A percentile compares a stretch with the other conserved stretches of the same genome.
These are phyloP conservation scores for Sebastes vulpes DNA, from an alignment of 2,797 vertebrate species.

Conservation along the genomic window DNA sequence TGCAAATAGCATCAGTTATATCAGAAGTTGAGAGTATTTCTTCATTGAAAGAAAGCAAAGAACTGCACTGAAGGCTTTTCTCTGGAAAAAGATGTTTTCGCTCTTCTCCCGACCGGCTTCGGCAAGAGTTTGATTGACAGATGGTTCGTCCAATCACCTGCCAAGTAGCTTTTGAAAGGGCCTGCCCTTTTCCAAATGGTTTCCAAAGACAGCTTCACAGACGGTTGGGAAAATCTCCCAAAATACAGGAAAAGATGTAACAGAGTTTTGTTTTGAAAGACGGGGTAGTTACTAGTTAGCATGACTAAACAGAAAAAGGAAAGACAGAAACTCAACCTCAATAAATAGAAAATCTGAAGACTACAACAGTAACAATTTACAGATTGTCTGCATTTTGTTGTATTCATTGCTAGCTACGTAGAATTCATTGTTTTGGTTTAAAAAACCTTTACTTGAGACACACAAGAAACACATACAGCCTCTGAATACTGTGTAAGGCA, in stretches of 20 bases:
- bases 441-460: not conserved
- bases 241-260: not conserved
- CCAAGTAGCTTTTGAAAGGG: no score
- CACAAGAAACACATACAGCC: conserved; percentile 4
- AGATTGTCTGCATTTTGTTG: not conserved
- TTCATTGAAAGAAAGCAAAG: not conserved
- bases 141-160: no score
- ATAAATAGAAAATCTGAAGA: not conserved
- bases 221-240: not conserved
- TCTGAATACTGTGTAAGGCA: not conserved
- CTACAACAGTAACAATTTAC: not conserved
- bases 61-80: accelerated
- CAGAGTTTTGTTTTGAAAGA: not conserved
- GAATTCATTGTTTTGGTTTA: not conserved
- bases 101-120: no score
- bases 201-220: no score
- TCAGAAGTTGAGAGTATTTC: accelerated
- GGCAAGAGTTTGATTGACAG: no score
- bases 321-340: not conserved
- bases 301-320: conserved; percentile 7
- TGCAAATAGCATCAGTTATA: no score
- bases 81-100: no score
- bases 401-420: not conserved
- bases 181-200: no score
- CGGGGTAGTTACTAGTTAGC: not conserved